Percentiles rank a stretch among this genome's conserved stretches.
phyloP scores from a whole-genome alignment of 1,140 invertebrate genomes.

The Mamestra configurata region DNA sequence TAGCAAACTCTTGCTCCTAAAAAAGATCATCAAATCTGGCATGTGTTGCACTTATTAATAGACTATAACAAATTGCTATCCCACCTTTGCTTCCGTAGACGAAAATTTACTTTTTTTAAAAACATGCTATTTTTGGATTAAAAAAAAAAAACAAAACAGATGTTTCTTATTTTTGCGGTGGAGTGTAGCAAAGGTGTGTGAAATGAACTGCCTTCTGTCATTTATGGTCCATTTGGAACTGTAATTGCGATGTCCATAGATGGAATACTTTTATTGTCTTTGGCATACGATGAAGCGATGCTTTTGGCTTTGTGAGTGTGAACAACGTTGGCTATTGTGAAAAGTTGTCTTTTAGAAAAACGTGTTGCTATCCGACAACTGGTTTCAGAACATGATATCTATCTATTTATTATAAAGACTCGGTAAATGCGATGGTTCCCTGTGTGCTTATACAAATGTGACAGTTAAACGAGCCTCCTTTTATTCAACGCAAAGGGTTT shows the following conservation, averaged over 20 bases:
- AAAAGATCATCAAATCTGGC: background rate
- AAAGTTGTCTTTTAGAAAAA: too few relatives aligned
- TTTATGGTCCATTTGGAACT: background rate
- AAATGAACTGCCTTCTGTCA: background rate
- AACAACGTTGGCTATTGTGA: too few relatives aligned
- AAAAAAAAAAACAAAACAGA: background rate
- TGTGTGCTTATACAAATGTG: too few relatives aligned
- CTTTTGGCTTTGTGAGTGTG: too few relatives aligned
- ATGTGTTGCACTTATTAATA: background rate
- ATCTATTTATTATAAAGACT: too few relatives aligned
- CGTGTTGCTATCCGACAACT: too few relatives aligned
- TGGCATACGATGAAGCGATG: background rate
- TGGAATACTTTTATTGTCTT: background rate
- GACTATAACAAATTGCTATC: conserved; percentile 14
- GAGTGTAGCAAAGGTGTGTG: background rate
- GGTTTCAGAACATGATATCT: too few relatives aligned
- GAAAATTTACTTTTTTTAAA: background rate
- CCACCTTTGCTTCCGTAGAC: background rate
- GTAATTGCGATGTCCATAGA: background rate
- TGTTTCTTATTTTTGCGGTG: conserved; percentile 2
- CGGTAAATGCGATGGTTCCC: too few relatives aligned
- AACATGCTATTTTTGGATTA: conserved; percentile 1
- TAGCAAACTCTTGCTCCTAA: background rate
- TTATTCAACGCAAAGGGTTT: too few relatives aligned
- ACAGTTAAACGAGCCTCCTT: too few relatives aligned